These are phyloP conservation scores for Agrotis segetum DNA, from an alignment of 2,888 invertebrate species.

Conservation along the genomic window DNA sequence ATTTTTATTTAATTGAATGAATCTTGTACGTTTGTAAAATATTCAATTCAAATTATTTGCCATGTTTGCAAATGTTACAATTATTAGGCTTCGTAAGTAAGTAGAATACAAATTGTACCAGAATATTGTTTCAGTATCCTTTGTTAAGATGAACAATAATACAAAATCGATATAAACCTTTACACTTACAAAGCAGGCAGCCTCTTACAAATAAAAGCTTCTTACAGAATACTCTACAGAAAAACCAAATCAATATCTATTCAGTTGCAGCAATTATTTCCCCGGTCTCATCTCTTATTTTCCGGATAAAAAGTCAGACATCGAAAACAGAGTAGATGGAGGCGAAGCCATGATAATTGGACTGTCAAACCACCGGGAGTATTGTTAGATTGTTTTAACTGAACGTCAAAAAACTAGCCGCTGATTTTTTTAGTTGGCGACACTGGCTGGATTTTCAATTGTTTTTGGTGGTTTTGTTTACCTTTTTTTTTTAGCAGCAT, in stretches of 20 bases:
- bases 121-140: background rate
- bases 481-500: background rate
- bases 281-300: constrained; percentile 66
- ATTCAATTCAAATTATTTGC: background rate
- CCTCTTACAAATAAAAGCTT: constrained; percentile 7
- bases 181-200: constrained; percentile 7
- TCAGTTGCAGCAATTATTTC: constrained; percentile 73
- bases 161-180: constrained; percentile 2
- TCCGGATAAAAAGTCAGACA: constrained; percentile 68
- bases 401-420: constrained; percentile 44
- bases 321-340: constrained; percentile 69
- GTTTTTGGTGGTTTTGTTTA: constrained; percentile 3
- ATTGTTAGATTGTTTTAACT: constrained; percentile 65
- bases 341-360: constrained; percentile 74
- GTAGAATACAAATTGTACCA: background rate
- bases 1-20: background rate
- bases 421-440: constrained; percentile 12
- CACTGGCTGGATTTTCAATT: constrained; percentile 21
- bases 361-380: constrained; percentile 71
- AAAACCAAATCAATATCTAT: constrained; percentile 67
- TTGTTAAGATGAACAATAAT: background rate
- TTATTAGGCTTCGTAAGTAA: too few species aligned
- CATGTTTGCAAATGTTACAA: too few species aligned
- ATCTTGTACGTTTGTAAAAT: background rate
- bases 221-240: constrained; percentile 28